A percentile compares a stretch with the other conserved stretches of the same genome.
phyloP scores from a whole-genome alignment of 2,888 invertebrate species.

The Halocaridina rubra region DNA sequence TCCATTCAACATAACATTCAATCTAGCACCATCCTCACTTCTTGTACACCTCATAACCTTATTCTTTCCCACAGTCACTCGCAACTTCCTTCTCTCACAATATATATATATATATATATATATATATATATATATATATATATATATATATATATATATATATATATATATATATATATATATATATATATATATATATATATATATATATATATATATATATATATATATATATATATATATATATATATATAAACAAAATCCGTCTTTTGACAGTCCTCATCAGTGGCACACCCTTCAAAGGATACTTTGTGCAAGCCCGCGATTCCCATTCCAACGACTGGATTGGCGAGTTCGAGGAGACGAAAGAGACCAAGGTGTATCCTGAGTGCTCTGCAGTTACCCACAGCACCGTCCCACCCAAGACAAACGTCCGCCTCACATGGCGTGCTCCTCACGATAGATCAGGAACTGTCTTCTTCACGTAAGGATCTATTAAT shows the following conservation, averaged over 20 bases:
- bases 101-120: too few species aligned
- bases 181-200: not conserved
- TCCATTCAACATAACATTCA: too few species aligned
- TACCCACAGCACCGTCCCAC: slow-evolving; percentile 82
- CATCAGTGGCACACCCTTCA: slow-evolving; percentile 75
- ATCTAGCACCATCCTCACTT: too few species aligned
- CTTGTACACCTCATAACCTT: too few species aligned
- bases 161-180: slow-evolving; percentile 28
- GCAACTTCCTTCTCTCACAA: too few species aligned
- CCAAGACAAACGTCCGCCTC: slow-evolving; percentile 79
- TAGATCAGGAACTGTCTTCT: slow-evolving; percentile 78
- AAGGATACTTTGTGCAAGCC: slow-evolving; percentile 87
- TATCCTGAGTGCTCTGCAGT: slow-evolving; percentile 84
- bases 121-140: not conserved
- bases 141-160: slow-evolving; percentile 16
- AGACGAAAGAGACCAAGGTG: slow-evolving; percentile 79
- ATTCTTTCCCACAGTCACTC: too few species aligned
- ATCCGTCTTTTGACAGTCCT: slow-evolving; percentile 71
- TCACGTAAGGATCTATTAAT: slow-evolving; percentile 69
- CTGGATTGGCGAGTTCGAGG: slow-evolving; percentile 82
- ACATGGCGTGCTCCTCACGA: slow-evolving; percentile 81
- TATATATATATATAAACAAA: not conserved
- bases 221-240: not conserved
- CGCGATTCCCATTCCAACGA: slow-evolving; percentile 78
- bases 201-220: not conserved